phyloP scores from a whole-genome alignment of 2,888 invertebrate genomes.

The Scaptomyza reducta region DNA sequence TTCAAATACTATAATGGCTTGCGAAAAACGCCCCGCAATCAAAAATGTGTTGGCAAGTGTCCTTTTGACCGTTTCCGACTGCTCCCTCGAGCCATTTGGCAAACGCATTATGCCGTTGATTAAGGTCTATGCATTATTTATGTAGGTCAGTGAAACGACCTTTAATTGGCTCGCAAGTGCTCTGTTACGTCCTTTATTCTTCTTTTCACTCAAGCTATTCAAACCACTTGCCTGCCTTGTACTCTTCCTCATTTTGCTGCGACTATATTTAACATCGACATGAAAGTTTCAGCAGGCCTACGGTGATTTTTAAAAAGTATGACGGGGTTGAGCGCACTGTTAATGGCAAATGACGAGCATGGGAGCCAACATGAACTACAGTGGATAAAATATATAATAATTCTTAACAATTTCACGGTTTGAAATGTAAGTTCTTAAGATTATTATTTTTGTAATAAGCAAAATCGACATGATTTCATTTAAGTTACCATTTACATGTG shows the following conservation, averaged over 20 bases:
- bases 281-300: conserved; percentile 28
- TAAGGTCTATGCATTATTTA: conserved; percentile 75
- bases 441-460: not conserved
- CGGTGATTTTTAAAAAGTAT: not conserved
- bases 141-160: conserved; percentile 72
- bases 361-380: conserved; percentile 21
- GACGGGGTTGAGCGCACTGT: not conserved
- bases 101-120: conserved; percentile 68
- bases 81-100: conserved; percentile 63
- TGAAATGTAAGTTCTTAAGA: not conserved
- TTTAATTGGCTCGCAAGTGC: conserved; percentile 71
- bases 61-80: conserved; percentile 14
- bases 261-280: conserved; percentile 45
- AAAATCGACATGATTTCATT: not conserved
- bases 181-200: conserved; percentile 51
- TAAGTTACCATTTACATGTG: not conserved
- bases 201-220: conserved; percentile 2
- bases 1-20: conserved; percentile 24
- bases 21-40: conserved; percentile 40
- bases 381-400: conserved; percentile 9
- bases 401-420: conserved; percentile 6
- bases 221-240: conserved; percentile 4
- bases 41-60: conserved; percentile 53
- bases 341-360: conserved; percentile 19
- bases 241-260: conserved; percentile 10